Percentiles rank a stretch among this genome's conserved stretches.
Evolutionary conservation across 1,140 invertebrate species (phyloP).

Genomic region (Calliopsis andreniformis): DNA sequence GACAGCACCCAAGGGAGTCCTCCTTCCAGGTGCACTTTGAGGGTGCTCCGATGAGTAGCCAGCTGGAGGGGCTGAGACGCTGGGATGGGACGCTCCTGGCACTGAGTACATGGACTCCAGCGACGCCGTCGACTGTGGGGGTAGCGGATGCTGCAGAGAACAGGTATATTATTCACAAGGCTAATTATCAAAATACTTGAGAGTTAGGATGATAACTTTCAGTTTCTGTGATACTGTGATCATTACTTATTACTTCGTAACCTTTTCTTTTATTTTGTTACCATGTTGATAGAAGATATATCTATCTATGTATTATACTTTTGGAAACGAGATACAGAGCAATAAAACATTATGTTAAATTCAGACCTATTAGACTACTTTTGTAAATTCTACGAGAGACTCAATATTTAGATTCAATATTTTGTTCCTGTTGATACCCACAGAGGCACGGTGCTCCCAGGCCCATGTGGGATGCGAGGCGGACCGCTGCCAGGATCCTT

Average conservation of each 20-base stretch:
- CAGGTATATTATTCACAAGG: not conserved
- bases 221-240: no score
- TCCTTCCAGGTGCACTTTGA: conserved; percentile 85
- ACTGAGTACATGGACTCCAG: conserved; percentile 74
- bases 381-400: not conserved
- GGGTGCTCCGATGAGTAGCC: conserved; percentile 82
- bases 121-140: conserved; percentile 67
- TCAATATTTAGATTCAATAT: no score
- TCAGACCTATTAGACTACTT: no score
- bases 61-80: conserved; percentile 65
- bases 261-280: no score
- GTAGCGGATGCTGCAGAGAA: conserved; percentile 68
- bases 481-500: conserved; percentile 76
- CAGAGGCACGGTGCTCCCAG: conserved; percentile 77
- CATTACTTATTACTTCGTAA: no score
- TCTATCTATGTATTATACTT: no score
- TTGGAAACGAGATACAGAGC: no score
- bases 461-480: conserved; percentile 77
- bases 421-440: conserved; percentile 52
- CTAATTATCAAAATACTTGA: no score
- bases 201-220: no score
- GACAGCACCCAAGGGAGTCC: conserved; percentile 91
- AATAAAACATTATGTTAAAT: no score
- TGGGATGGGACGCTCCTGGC: conserved; percentile 71
- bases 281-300: no score